Evolutionary conservation across 2,797 vertebrate genomes (phyloP).

Genomic region (Gymnoscopelus braueri): DNA sequence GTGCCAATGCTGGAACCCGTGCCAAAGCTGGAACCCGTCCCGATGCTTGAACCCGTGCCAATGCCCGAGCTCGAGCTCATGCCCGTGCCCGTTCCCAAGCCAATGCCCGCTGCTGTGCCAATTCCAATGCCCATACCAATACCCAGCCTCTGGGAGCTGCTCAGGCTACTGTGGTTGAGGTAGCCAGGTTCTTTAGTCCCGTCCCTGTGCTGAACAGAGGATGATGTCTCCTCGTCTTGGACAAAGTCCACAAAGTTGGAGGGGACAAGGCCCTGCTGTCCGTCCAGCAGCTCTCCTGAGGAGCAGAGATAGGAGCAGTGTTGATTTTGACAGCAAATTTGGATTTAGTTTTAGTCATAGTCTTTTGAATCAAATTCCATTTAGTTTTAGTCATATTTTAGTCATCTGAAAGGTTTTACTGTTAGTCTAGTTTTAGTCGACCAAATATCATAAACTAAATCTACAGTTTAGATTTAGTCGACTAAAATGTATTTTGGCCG

Average conservation of each 20-base stretch:
- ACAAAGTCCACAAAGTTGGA: slow-evolving; percentile 98
- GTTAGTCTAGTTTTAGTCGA: too few relatives aligned
- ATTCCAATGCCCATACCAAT: slow-evolving; percentile 57
- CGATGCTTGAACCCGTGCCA: background rate
- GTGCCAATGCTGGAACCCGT: slow-evolving; percentile 60
- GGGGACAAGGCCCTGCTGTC: slow-evolving; percentile 94
- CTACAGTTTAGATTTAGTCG: too few relatives aligned
- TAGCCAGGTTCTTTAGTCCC: slow-evolving; percentile 88
- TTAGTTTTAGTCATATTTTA: too few relatives aligned
- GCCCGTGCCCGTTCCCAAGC: slow-evolving; percentile 56
- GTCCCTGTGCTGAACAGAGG: slow-evolving; percentile 78
- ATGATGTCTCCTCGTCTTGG: slow-evolving; percentile 86
- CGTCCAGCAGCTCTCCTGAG: slow-evolving; percentile 94
- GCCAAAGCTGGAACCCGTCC: slow-evolving; percentile 10
- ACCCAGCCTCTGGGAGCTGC: slow-evolving; percentile 74
- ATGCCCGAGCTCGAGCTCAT: slow-evolving; percentile 59
- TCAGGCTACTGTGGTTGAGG: slow-evolving; percentile 84
- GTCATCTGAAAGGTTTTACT: too few relatives aligned
- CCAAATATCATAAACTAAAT: too few relatives aligned
- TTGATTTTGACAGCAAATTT: too few relatives aligned
- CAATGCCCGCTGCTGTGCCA: slow-evolving; percentile 55
- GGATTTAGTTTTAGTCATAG: too few relatives aligned
- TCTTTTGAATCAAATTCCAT: too few relatives aligned
- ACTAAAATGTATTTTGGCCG: too few relatives aligned
- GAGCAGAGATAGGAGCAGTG: slow-evolving; percentile 15